Conservation (phyloP, 2,888 invertebrate genomes). For the Drepana falcataria region DNA sequence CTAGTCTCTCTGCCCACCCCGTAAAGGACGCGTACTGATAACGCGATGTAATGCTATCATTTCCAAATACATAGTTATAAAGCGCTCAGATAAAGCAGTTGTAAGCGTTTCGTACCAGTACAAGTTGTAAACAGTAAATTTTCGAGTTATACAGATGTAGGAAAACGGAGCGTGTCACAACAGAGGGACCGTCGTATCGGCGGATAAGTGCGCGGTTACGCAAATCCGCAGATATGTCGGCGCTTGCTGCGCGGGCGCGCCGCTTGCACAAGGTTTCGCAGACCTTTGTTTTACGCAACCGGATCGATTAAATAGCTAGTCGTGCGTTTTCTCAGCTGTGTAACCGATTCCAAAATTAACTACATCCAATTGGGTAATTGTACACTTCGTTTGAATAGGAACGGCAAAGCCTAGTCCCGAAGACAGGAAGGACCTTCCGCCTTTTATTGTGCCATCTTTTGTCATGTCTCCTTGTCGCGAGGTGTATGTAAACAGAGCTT, state of each 20-base stretch:
- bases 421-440: conserved; percentile 31
- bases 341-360: conserved; percentile 48
- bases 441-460: conserved; percentile 2
- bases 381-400: conserved; percentile 16
- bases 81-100: background rate
- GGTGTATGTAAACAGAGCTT: conserved; percentile 39
- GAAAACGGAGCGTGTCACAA: conserved; percentile 69
- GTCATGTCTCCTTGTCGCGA: conserved; percentile 22
- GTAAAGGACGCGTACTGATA: no score
- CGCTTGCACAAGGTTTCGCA: conserved; percentile 78
- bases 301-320: conserved; percentile 75
- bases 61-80: background rate
- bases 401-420: conserved; percentile 26
- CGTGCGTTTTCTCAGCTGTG: conserved; percentile 73
- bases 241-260: conserved; percentile 59
- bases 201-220: conserved; percentile 77
- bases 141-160: conserved; percentile 48
- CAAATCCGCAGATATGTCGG: conserved; percentile 78
- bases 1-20: no score
- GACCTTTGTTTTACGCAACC: conserved; percentile 79
- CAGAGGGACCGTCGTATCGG: conserved; percentile 64
- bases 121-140: conserved; percentile 21
- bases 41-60: no score
- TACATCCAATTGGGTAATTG: conserved; percentile 36
- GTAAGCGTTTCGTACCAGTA: conserved; percentile 2